phyloP scores from a whole-genome alignment of 2,797 vertebrate species.

The Intellagama lesueurii region DNA sequence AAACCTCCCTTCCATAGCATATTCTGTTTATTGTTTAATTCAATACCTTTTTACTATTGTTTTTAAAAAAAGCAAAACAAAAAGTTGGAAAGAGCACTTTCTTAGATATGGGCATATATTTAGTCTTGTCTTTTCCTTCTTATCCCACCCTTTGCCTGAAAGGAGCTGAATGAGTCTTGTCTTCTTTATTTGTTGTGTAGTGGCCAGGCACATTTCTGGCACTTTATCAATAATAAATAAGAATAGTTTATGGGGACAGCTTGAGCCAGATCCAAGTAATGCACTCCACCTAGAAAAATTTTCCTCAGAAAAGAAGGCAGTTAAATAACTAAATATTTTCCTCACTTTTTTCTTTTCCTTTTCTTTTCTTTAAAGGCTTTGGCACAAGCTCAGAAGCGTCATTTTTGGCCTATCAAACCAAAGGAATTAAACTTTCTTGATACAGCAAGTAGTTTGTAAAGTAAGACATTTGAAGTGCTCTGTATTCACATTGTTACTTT shows the following conservation, averaged over 20 bases:
- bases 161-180: not conserved
- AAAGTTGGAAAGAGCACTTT: not conserved
- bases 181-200: constrained; percentile 15
- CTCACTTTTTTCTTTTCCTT: not conserved
- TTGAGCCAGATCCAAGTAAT: not conserved
- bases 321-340: constrained; percentile 11
- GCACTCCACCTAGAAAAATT: not conserved
- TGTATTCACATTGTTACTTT: not conserved
- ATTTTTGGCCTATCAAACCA: constrained; percentile 1
- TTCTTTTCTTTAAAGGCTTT: not conserved
- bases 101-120: not conserved
- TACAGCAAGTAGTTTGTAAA: not conserved
- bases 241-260: constrained; percentile 10
- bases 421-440: not conserved
- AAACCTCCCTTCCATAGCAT: not conserved
- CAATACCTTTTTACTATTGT: not conserved
- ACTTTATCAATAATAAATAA: constrained; percentile 24
- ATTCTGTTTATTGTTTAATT: constrained; percentile 6
- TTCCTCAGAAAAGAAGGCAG: not conserved
- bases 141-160: not conserved
- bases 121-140: not conserved
- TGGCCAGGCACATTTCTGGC: constrained; percentile 32
- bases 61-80: not conserved
- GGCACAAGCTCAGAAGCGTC: not conserved
- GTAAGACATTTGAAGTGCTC: not conserved